Evolutionary conservation across 2,888 invertebrate species (phyloP).

Genomic region (Oscheius myriophilus): DNA sequence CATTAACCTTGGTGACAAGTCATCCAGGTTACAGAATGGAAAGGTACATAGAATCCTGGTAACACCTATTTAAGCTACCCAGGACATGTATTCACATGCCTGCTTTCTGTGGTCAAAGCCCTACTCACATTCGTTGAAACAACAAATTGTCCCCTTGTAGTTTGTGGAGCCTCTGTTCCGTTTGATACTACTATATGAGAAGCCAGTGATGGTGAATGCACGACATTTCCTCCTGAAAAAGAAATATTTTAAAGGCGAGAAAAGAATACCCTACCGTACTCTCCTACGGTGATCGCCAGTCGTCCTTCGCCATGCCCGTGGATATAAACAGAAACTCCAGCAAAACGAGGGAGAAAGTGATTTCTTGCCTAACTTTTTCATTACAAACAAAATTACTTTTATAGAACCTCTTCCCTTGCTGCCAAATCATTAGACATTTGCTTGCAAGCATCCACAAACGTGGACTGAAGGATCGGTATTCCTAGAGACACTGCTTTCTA

Average conservation of each 20-base stretch:
- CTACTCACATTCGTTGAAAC: slow-evolving; percentile 14
- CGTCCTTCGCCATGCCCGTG: background rate
- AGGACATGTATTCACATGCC: too few species aligned
- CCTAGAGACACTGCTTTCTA: slow-evolving; percentile 28
- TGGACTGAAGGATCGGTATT: slow-evolving; percentile 18
- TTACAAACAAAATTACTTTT: background rate
- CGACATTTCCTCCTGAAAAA: slow-evolving; percentile 15
- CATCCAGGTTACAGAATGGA: too few species aligned
- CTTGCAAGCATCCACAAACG: slow-evolving; percentile 1
- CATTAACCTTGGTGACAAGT: too few species aligned
- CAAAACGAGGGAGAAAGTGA: slow-evolving; percentile 14
- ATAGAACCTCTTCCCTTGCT: slow-evolving; percentile 5
- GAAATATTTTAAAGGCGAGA: background rate
- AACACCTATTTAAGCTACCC: too few species aligned
- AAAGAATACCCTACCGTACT: slow-evolving; percentile 16
- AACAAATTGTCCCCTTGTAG: slow-evolving; percentile 4
- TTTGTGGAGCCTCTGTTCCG: background rate
- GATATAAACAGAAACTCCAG: background rate
- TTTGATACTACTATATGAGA: slow-evolving; percentile 18
- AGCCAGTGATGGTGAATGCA: background rate
- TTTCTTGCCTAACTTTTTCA: background rate
- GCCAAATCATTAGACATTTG: background rate
- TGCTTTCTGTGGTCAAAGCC: background rate
- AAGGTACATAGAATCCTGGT: too few species aligned
- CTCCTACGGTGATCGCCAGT: slow-evolving; percentile 16